These are phyloP conservation scores for Echinometra lucunter DNA, from an alignment of 53 echinoderm and acorn worm species.

Conservation along the genomic window DNA sequence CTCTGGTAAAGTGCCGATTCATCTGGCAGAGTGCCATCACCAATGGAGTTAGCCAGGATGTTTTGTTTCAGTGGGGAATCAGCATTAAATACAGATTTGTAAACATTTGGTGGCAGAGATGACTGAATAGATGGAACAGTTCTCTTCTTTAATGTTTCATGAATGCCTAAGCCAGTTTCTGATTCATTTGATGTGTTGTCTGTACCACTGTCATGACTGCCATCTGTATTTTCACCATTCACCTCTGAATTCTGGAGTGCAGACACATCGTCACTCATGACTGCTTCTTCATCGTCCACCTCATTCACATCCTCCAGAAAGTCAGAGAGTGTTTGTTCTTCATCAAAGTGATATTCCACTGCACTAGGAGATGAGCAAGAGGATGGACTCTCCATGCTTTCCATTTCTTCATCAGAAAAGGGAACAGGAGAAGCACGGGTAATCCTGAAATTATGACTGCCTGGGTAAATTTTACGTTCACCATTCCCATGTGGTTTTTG, in stretches of 20 bases:
- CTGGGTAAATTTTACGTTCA: not conserved
- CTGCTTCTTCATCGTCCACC: slow-evolving; percentile 58
- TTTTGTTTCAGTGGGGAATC: slow-evolving; percentile 47
- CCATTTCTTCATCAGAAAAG: slow-evolving; percentile 51
- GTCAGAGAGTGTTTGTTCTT: slow-evolving; percentile 58
- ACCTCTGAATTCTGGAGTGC: not conserved
- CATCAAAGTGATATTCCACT: slow-evolving; percentile 30
- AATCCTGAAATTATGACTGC: slow-evolving; percentile 7
- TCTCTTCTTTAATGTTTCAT: not conserved
- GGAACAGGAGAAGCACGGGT: slow-evolving; percentile 51
- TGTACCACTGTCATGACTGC: not conserved
- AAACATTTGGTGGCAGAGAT: not conserved
- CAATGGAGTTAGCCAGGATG: not conserved
- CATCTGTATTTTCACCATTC: not conserved
- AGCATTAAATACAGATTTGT: not conserved
- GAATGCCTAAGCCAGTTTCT: not conserved
- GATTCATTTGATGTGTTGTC: not conserved
- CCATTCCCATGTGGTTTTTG: not conserved
- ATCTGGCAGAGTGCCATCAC: slow-evolving; percentile 35
- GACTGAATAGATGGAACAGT: not conserved
- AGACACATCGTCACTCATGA: slow-evolving; percentile 52
- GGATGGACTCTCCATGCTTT: slow-evolving; percentile 16
- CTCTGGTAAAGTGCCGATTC: slow-evolving; percentile 72
- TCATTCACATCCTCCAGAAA: slow-evolving; percentile 49
- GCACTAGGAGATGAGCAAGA: slow-evolving; percentile 42